These are phyloP conservation scores for Pangasianodon hypophthalmus DNA, from an alignment of 2,113 vertebrate species.

Conservation along the genomic window DNA sequence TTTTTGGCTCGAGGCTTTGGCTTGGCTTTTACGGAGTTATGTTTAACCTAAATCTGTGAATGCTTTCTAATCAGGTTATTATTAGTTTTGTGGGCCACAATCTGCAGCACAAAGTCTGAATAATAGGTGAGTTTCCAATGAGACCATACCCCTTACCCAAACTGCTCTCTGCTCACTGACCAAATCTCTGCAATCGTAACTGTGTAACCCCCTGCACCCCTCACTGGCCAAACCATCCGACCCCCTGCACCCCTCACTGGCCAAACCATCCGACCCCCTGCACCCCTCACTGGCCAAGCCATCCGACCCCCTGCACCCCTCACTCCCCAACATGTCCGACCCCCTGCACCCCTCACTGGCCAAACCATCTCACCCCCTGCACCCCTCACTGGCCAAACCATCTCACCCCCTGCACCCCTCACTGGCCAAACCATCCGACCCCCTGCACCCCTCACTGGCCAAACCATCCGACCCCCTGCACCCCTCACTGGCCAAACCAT, in stretches of 20 bases:
- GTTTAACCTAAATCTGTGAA: neutral
- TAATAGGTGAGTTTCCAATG: neutral
- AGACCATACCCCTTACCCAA: neutral
- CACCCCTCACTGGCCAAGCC: neutral
- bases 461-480: too few species aligned
- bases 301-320: too few species aligned
- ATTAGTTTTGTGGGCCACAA: neutral
- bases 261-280: neutral
- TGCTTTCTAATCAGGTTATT: neutral
- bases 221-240: neutral
- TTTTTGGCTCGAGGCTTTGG: neutral
- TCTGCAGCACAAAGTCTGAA: neutral
- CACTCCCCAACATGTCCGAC: neutral
- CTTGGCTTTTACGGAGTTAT: neutral
- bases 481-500: neutral
- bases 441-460: too few species aligned
- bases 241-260: neutral
- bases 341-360: neutral
- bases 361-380: neutral
- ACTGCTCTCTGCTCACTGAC: neutral
- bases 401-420: neutral
- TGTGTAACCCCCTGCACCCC: neutral
- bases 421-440: too few species aligned
- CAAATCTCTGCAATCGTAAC: neutral
- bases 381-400: neutral